Base-by-base conservation (phyloP, 2,888 invertebrate genomes). In the Aphidius colemani region DNA sequence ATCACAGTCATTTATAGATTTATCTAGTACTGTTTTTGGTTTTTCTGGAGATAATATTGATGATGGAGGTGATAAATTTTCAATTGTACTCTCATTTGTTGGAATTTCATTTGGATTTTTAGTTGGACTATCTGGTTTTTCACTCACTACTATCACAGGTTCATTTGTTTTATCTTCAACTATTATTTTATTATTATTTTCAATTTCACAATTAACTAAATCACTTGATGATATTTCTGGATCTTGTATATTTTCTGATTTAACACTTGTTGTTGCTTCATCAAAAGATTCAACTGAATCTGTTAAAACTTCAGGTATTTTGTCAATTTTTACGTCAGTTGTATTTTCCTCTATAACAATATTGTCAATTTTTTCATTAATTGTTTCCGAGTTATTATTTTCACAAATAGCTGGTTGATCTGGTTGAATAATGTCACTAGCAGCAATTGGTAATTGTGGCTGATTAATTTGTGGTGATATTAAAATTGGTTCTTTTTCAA, bases 171-270 rank as follows among this genome's bases (percentile, higher is more conserved):
- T 6, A 6, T 44, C 9, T 44, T 30, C 30, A 30, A 30, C 5
- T 30, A 39, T 18, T 4, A 39, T 18, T 4, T 44, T 48, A 40
- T 39, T 18, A 50, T 53, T 48, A 46, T 56, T 49, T 7, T 11
- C 59, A 49, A 10, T 8, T 18, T 41, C n/a, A 45, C 18, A n/a
- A 6, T 59, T 13, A 7, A 56, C 44, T 3, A 48, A 49, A 45
- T 77, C 74, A 53, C 76, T 78, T 1, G 80, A 80, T 7, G 78
- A 78, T 50, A 80, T 71, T 58, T 82, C 80, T 0, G 76, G 74
- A 4, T 80, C 76, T 61, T 78, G 79, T 46, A 78, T 77, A 46
- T 73, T 74, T 45, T 76, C 76, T 30, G 53, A 59, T 58, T 55
- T 49, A 44, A 65, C 3, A 11, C 3, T 7, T 10, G n/a, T 39